phyloP scores from a whole-genome alignment of 2,113 vertebrate genomes.

The Jaculus jaculus region DNA sequence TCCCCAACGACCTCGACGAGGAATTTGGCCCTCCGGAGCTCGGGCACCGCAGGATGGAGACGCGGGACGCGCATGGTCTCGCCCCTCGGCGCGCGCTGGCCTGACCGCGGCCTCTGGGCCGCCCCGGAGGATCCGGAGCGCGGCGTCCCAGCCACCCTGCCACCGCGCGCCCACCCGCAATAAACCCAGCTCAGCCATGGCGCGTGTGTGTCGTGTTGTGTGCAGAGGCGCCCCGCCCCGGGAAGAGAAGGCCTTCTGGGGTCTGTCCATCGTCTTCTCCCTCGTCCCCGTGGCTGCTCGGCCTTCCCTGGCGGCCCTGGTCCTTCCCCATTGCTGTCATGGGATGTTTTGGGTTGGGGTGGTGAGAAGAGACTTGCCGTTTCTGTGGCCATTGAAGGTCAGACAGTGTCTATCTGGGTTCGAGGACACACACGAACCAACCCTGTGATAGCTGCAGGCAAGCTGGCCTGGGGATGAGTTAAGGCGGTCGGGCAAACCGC shows the following conservation, averaged over 20 bases:
- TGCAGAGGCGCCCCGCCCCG: not conserved
- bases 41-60: not conserved
- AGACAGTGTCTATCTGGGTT: not conserved
- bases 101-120: not conserved
- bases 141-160: not conserved
- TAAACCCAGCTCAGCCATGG: slow-evolving; percentile 62
- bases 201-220: slow-evolving; percentile 46
- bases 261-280: too few relatives aligned
- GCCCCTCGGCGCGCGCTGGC: not conserved
- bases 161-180: slow-evolving; percentile 13
- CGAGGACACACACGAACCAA: not conserved
- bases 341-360: not conserved
- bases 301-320: not conserved
- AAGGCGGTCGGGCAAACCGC: not conserved
- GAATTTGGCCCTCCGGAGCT: not conserved
- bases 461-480: too few relatives aligned
- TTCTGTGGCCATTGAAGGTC: slow-evolving; percentile 41
- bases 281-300: not conserved
- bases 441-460: not conserved
- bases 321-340: not conserved
- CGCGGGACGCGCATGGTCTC: not conserved
- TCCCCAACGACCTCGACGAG: not conserved
- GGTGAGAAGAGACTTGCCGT: not conserved
- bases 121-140: not conserved
- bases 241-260: too few relatives aligned